phyloP scores from a whole-genome alignment of 2,113 vertebrate species.

The Dryoscopus gambensis region DNA sequence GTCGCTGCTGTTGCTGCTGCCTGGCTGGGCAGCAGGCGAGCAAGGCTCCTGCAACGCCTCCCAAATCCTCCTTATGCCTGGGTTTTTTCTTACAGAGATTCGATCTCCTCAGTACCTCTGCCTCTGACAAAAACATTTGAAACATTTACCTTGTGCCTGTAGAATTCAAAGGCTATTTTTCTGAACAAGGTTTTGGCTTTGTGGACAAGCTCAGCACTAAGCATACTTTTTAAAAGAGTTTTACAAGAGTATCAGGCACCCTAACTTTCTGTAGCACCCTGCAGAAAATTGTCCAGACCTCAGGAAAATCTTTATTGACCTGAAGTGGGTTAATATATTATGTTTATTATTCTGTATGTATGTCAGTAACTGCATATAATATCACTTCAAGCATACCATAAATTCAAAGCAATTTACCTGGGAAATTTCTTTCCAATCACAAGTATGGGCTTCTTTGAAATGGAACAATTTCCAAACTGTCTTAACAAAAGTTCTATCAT shows the following conservation, averaged over 20 bases:
- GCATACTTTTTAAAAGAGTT: neutral
- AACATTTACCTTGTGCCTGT: neutral
- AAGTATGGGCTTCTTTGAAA: neutral
- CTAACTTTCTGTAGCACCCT: neutral
- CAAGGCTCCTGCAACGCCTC: rapidly evolving
- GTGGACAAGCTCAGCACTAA: neutral
- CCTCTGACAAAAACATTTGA: neutral
- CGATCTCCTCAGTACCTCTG: neutral
- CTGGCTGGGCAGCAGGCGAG: neutral
- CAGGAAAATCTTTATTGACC: neutral
- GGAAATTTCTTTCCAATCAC: neutral
- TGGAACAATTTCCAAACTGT: neutral
- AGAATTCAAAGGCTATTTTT: neutral
- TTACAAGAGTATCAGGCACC: neutral
- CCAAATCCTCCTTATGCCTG: neutral
- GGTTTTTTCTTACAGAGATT: conserved; percentile 1
- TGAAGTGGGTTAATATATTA: neutral
- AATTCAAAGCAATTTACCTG: neutral
- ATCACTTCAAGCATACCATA: neutral
- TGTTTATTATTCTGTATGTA: neutral
- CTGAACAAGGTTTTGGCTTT: neutral
- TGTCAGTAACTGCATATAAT: neutral
- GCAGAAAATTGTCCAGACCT: neutral
- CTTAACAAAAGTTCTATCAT: neutral
- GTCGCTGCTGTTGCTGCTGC: neutral